Evolutionary conservation across 2,888 invertebrate genomes (phyloP).

Genomic region (Blastobasis lacticolella): DNA sequence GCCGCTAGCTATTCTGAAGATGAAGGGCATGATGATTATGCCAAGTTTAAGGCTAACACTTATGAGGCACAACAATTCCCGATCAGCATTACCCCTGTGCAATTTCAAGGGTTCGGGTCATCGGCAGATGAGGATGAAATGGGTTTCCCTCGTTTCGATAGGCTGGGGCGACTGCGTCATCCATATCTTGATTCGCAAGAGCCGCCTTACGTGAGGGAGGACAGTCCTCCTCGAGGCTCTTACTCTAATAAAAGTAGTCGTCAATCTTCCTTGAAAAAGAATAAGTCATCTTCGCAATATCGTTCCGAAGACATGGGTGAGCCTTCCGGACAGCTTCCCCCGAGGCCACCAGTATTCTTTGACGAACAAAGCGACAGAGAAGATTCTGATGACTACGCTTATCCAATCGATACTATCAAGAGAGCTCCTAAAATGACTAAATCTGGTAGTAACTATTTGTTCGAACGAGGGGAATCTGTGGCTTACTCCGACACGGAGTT

Average conservation of each 20-base stretch:
- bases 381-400: conserved; percentile 67
- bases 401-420: conserved; percentile 68
- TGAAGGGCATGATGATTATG: conserved; percentile 68
- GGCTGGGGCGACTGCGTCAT: conserved; percentile 71
- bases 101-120: conserved; percentile 77
- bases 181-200: conserved; percentile 68
- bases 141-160: conserved; percentile 78
- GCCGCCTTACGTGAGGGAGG: conserved; percentile 62
- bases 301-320: conserved; percentile 55
- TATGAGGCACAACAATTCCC: conserved; percentile 62
- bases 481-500: conserved; percentile 63
- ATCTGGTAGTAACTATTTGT: conserved; percentile 53
- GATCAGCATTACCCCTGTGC: conserved; percentile 61
- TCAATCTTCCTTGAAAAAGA: conserved; percentile 62
- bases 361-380: conserved; percentile 63
- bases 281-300: conserved; percentile 46
- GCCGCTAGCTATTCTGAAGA: conserved; percentile 70
- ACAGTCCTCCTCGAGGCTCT: conserved; percentile 58
- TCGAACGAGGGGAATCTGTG: conserved; percentile 59
- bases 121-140: conserved; percentile 79
- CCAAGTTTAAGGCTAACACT: conserved; percentile 49
- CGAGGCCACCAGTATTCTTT: conserved; percentile 44
- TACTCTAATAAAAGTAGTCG: conserved; percentile 67
- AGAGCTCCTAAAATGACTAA: conserved; percentile 62
- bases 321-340: conserved; percentile 46